A percentile compares a stretch with the other conserved stretches of the same genome.
Conservation (phyloP, 2,113 vertebrate genomes). For the Cyprinodon brontotheroides region DNA sequence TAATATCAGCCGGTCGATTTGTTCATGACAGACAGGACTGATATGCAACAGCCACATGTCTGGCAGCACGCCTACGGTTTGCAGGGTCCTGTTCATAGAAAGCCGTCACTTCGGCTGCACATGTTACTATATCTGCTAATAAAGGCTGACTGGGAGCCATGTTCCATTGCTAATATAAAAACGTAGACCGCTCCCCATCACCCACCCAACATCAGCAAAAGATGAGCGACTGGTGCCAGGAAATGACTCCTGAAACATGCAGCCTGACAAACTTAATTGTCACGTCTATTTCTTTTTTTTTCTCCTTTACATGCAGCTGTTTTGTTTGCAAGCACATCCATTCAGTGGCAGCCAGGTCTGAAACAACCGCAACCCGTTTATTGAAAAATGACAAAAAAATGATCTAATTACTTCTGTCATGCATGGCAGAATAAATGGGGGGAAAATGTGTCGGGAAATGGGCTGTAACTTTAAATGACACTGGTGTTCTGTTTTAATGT, state of each 20-base stretch:
- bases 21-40: not conserved
- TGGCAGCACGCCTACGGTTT: not conserved
- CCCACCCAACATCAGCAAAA: slow-evolving; percentile 33
- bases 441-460: slow-evolving; percentile 27
- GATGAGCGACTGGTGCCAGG: slow-evolving; percentile 25
- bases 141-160: slow-evolving; percentile 26
- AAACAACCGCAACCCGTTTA: slow-evolving; percentile 25
- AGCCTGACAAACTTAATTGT: slow-evolving; percentile 45
- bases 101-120: not conserved
- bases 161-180: slow-evolving; percentile 28
- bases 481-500: slow-evolving; percentile 41
- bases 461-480: slow-evolving; percentile 52
- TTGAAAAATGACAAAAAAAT: slow-evolving; percentile 30
- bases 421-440: slow-evolving; percentile 13
- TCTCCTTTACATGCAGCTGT: not conserved
- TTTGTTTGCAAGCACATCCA: slow-evolving; percentile 33
- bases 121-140: not conserved
- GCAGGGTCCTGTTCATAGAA: not conserved
- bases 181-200: slow-evolving; percentile 45
- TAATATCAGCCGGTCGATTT: no score
- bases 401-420: slow-evolving; percentile 44
- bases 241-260: slow-evolving; percentile 37
- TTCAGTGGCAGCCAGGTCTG: slow-evolving; percentile 35
- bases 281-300: slow-evolving; percentile 19
- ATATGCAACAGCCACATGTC: not conserved